Evolutionary conservation across 1,140 invertebrate species (phyloP).

Genomic region (Potamilus streckersoni): DNA sequence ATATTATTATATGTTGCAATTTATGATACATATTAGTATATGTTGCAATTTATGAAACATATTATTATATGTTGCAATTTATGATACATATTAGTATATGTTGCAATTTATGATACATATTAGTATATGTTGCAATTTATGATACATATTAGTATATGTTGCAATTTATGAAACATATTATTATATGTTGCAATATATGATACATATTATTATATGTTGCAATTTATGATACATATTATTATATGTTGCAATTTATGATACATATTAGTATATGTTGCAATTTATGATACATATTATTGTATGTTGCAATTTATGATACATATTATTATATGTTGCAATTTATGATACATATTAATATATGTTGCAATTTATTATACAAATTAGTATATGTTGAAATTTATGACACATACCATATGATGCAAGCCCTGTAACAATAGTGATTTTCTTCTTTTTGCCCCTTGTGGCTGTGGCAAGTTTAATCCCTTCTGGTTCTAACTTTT

Average conservation of each 20-base stretch:
- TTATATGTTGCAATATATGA: too few relatives aligned
- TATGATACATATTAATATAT: too few relatives aligned
- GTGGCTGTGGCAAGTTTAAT: constrained; percentile 88
- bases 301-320: too few relatives aligned
- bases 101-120: background rate
- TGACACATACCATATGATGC: constrained; percentile 79
- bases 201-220: too few relatives aligned
- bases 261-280: too few relatives aligned
- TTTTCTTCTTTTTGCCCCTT: constrained; percentile 98
- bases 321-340: too few relatives aligned
- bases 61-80: background rate
- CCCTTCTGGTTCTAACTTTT: constrained; percentile 82
- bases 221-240: too few relatives aligned
- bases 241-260: too few relatives aligned
- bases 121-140: too few relatives aligned
- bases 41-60: background rate
- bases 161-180: background rate
- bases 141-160: constrained; percentile 2
- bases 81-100: constrained; percentile 1
- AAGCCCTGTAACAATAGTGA: constrained; percentile 81
- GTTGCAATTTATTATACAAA: too few relatives aligned
- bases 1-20: background rate
- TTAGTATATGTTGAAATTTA: too few relatives aligned
- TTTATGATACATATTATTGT: too few relatives aligned
- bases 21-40: background rate